These are phyloP conservation scores for Neodiprion fabricii DNA, from an alignment of 1,140 invertebrate genomes.

Conservation along the genomic window DNA sequence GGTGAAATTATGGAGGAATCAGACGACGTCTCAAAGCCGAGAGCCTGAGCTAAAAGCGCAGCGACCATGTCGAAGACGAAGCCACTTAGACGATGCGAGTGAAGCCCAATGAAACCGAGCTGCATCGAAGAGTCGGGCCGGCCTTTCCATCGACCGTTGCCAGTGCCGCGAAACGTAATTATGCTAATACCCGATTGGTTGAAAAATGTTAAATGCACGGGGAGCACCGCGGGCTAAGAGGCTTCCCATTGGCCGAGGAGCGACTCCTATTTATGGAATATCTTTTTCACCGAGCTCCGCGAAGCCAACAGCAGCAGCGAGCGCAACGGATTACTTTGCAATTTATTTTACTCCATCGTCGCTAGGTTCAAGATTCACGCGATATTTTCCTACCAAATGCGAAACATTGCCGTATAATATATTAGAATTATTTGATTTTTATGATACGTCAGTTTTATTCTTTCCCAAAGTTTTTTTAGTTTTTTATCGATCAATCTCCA, in stretches of 20 bases:
- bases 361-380: no score
- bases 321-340: no score
- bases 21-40: no score
- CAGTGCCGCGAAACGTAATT: conserved; percentile 50
- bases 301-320: background rate
- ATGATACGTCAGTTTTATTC: no score
- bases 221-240: conserved; percentile 50
- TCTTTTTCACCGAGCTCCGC: conserved; percentile 40
- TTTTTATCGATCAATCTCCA: no score
- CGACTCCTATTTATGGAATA: conserved; percentile 47
- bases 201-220: conserved; percentile 52
- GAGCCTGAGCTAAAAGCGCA: no score
- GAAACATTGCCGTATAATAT: no score
- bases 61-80: conserved; percentile 18
- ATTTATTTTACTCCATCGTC: no score
- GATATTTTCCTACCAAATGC: no score
- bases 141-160: background rate
- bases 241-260: conserved; percentile 34
- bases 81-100: background rate
- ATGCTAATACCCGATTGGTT: conserved; percentile 60
- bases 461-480: no score
- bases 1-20: no score
- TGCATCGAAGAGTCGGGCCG: background rate
- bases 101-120: background rate
- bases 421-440: no score